Evolutionary conservation across 37 sponge, comb jelly and placozoan species (phyloP), one percentile per base, ranked within the genome.

Genomic region (Theonella swinhoei): DNA sequence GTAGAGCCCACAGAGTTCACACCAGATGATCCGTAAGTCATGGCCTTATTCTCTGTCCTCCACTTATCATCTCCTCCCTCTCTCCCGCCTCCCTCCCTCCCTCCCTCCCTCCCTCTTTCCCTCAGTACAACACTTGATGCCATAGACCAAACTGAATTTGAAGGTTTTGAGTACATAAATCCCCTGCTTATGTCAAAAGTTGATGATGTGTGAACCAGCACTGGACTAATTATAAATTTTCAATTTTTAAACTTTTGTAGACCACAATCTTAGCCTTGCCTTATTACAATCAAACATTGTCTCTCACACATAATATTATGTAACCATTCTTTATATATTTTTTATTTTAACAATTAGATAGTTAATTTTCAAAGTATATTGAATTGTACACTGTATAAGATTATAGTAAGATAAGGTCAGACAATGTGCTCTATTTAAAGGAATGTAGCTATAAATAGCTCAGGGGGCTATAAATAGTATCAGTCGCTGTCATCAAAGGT

Each of bases 101-200:
- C 35, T 7, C 61, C 34, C 47, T n/a, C 43, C 43, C 31, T 22
- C 70, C 11, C 60, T 20, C 60, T 23, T n/a, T 20, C 61, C 3
- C 41, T 8, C 79, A 95, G 94, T 33, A 77, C 81, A 39, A 79
- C 87, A 7, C 72, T 97, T 2, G 78, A 59, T 17, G 42, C 70
- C n/a, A 97, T 97, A 37, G 95, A 97, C 68, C 98, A 97, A 67
- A 79, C 91, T 47, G 98, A 97, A 80, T 97, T 97, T 90, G 98
- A 94, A 75, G 98, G 98, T 0, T 97, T 97, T 75, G 98, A 95
- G 88, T 97, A 97, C 68, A 82, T 97, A 61, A 97, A 97, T 68
- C 98, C 98, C 42, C 86, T 97, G 28, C 94, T 97, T 33, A 88
- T 97, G 92, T 88, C 96, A 32, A 84, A 80, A 39, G 93, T 88